These are phyloP conservation scores for Mionectes macconnelli DNA, from an alignment of 2,113 vertebrate species.

Conservation along the genomic window DNA sequence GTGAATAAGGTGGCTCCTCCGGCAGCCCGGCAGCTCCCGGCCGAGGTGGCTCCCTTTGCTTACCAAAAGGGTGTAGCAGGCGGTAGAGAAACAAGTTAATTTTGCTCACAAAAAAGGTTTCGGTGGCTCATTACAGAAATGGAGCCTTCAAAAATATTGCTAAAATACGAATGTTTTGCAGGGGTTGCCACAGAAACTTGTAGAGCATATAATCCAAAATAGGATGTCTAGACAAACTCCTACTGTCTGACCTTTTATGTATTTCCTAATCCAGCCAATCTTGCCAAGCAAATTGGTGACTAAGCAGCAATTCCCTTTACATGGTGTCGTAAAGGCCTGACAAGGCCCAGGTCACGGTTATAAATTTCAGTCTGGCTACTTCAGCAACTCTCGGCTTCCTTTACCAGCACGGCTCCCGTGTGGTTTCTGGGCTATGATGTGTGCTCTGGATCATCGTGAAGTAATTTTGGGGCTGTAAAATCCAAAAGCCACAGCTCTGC, in stretches of 20 bases:
- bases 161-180: conserved; percentile 70
- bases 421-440: conserved; percentile 70
- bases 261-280: conserved; percentile 73
- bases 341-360: conserved; percentile 72
- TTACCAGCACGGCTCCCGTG: conserved; percentile 59
- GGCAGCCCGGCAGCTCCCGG: not conserved
- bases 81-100: not conserved
- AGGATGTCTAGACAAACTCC: conserved; percentile 83
- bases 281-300: conserved; percentile 78
- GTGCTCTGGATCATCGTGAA: conserved; percentile 72
- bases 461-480: conserved; percentile 69
- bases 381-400: conserved; percentile 59
- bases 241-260: conserved; percentile 80
- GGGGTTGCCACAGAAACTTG: conserved; percentile 71
- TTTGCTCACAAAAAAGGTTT: not conserved
- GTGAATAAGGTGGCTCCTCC: not conserved
- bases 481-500: conserved; percentile 67
- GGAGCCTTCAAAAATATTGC: conserved; percentile 36
- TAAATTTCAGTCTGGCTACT: conserved; percentile 77
- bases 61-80: not conserved
- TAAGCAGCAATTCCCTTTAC: conserved; percentile 76
- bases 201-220: conserved; percentile 70
- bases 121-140: not conserved
- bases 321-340: conserved; percentile 71
- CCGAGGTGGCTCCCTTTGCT: not conserved